Conservation (phyloP, 2,888 invertebrate genomes). For the Abscondita cerata region DNA sequence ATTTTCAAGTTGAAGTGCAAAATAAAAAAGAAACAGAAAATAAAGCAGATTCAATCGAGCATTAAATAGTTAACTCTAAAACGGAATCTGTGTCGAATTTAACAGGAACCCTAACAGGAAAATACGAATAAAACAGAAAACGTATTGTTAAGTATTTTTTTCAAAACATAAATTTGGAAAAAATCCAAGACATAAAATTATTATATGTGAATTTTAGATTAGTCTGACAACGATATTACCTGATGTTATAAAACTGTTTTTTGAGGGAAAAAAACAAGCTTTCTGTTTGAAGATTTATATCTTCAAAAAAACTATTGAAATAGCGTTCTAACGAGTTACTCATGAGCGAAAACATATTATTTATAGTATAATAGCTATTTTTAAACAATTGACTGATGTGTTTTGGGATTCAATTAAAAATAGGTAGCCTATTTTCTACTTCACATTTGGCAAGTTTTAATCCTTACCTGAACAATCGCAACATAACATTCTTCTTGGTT, state of each 20-base stretch:
- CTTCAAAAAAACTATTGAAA: slow-evolving; percentile 7
- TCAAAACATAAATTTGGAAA: slow-evolving; percentile 22
- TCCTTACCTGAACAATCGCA: slow-evolving; percentile 14
- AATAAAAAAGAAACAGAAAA: background rate
- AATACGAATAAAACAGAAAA: slow-evolving; percentile 2
- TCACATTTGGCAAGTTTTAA: slow-evolving; percentile 23
- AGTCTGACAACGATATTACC: slow-evolving; percentile 29
- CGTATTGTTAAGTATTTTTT: slow-evolving; percentile 4
- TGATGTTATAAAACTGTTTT: slow-evolving; percentile 19
- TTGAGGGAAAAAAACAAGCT: slow-evolving; percentile 12
- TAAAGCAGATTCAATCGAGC: background rate
- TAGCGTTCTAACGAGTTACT: slow-evolving; percentile 23
- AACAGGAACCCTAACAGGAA: background rate
- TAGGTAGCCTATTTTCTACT: slow-evolving; percentile 28
- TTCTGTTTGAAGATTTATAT: slow-evolving; percentile 10
- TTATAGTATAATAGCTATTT: slow-evolving; percentile 29
- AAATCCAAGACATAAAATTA: slow-evolving; percentile 30
- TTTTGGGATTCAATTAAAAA: slow-evolving; percentile 28
- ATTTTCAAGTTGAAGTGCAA: too few relatives aligned
- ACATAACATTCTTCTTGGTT: background rate
- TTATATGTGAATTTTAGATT: slow-evolving; percentile 30
- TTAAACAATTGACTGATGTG: slow-evolving; percentile 32
- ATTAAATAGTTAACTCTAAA: background rate
- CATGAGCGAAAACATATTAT: slow-evolving; percentile 21
- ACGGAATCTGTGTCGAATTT: background rate